Conservation (phyloP, 2,113 vertebrate species). For the Erythrocebus patas region DNA sequence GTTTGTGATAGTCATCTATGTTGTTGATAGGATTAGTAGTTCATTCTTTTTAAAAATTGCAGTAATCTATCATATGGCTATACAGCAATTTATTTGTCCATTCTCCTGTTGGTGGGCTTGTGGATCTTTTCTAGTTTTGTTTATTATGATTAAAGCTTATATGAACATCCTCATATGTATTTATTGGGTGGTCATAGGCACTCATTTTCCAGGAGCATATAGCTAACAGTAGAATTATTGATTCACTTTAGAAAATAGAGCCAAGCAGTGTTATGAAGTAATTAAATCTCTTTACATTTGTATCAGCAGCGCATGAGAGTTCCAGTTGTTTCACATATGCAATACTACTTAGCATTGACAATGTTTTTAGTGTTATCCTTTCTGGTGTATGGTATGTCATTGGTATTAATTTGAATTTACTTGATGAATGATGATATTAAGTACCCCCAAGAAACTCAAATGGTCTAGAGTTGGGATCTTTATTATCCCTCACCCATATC, state of each 20-base stretch:
- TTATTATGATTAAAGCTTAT: background rate
- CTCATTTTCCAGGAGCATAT: background rate
- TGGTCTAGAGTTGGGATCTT: background rate
- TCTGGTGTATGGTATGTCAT: background rate
- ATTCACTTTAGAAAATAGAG: background rate
- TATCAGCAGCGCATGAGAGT: background rate
- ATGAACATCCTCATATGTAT: background rate
- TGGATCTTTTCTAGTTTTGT: background rate
- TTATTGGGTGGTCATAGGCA: background rate
- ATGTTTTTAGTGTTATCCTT: background rate
- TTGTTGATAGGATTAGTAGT: background rate
- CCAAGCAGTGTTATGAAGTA: background rate
- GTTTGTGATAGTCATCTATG: background rate
- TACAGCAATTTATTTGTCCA: background rate
- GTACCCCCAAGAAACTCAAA: background rate
- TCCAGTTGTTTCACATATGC: background rate
- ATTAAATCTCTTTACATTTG: background rate
- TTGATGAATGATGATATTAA: background rate
- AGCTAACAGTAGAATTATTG: background rate
- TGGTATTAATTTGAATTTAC: background rate
- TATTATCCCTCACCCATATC: background rate
- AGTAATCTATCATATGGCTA: background rate
- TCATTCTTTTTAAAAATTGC: background rate
- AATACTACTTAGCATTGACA: background rate
- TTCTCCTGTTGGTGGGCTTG: background rate